Conservation (phyloP, 2,113 vertebrate genomes). For the Phalacrocorax carbo region DNA sequence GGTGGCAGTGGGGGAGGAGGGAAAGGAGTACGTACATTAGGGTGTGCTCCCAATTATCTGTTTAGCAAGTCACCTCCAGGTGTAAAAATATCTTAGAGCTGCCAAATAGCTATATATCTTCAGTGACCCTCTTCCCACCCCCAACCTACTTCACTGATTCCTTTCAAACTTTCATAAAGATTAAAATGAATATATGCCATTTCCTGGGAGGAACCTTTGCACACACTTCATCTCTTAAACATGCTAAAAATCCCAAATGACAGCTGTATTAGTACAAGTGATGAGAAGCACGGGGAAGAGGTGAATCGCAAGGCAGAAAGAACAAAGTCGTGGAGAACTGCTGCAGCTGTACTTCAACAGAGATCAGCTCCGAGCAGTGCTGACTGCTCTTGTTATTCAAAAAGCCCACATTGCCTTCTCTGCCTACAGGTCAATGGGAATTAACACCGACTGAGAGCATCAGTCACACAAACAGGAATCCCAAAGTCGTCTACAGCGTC, state of each 20-base stretch:
- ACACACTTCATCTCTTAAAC: conserved; percentile 56
- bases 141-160: neutral
- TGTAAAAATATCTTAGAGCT: neutral
- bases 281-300: conserved; percentile 5
- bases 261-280: conserved; percentile 28
- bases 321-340: neutral
- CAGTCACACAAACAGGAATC: neutral
- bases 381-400: neutral
- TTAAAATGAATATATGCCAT: conserved; percentile 49
- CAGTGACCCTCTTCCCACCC: neutral
- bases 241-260: conserved; percentile 44
- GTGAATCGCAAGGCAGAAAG: conserved; percentile 18
- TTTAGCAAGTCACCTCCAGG: conserved; percentile 1
- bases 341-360: neutral
- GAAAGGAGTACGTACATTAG: neutral
- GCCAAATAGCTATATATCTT: neutral
- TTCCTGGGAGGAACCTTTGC: conserved; percentile 50
- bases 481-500: neutral
- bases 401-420: neutral
- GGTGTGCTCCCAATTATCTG: neutral
- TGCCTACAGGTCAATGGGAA: neutral
- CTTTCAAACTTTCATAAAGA: conserved; percentile 39
- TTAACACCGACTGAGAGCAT: neutral
- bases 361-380: neutral
- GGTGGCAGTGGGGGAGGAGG: neutral